Evolutionary conservation across 1,140 invertebrate genomes (phyloP), one percentile per base, ranked within the genome.

Genomic region (Brachionus sp.): DNA sequence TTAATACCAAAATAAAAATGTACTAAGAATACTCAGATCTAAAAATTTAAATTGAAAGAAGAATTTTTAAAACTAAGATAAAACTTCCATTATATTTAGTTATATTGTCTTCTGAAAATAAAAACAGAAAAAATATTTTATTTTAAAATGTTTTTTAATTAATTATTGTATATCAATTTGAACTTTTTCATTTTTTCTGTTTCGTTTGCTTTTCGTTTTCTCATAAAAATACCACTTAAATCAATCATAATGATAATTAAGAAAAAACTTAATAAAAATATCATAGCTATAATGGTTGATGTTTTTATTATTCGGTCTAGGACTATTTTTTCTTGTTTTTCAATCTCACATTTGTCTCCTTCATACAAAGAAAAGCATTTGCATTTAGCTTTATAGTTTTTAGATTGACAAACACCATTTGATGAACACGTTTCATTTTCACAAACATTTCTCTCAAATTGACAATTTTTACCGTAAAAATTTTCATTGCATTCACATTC

Each of bases 311-410:
- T 10, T 39, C 35, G 6, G 7, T 70, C 39, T 5, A 44, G 19
- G 39, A 33, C 19, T 7, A 9, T 70, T 70, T 44, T 37, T 44
- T 70, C 35, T 29, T 25, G 68, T 39, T 37, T 46, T 53, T 77
- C 73, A 53, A 77, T 77, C 25, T 77, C 29, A 19, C 73, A 77
- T 29, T 77, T 46, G 23, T 37, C 10, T 42, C 73, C 73, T 53
- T 77, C 73, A 53, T 77, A 77, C n/a, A 77, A n/a, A 13, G 39
- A 5, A 44, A 77, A 77, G 37, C 73, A 77, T 44, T 77, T 44
- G 33, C 73, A 77, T 6, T 46, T 53, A 3, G 73, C 33, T 29
- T 46, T 19, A 77, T 44, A 77, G 16, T 77, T 35, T 5, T 25
- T 10, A 23, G 29, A 23, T 29, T 44, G 10, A 53, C 73, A 77